phyloP scores from a whole-genome alignment of 2,113 vertebrate species.

The Tenrec ecaudatus region DNA sequence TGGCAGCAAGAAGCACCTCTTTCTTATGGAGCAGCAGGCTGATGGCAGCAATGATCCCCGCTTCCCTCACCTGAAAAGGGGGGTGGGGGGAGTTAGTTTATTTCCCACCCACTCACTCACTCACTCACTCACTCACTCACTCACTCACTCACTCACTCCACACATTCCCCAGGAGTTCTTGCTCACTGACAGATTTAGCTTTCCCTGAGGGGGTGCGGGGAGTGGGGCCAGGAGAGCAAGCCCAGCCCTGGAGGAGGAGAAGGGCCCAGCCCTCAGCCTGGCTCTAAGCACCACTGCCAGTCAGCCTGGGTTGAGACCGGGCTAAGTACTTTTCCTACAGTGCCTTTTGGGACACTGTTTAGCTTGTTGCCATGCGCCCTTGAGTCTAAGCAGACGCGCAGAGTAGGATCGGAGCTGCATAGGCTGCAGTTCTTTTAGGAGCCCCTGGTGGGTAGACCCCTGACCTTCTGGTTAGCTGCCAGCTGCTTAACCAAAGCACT shows the following conservation, averaged over 20 bases:
- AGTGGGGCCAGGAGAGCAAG: rapidly evolving
- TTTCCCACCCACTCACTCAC: neutral
- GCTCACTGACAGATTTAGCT: neutral
- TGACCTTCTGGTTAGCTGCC: neutral
- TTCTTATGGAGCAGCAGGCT: neutral
- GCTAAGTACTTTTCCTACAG: neutral
- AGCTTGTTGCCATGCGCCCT: neutral
- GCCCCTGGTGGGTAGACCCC: neutral
- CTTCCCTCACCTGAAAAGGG: neutral
- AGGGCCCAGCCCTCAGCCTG: neutral
- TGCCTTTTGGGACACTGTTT: neutral
- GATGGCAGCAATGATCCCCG: neutral
- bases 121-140: neutral
- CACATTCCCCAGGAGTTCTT: rapidly evolving
- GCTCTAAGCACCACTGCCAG: neutral
- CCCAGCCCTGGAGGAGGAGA: neutral
- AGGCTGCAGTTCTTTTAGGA: neutral
- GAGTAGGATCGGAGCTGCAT: neutral
- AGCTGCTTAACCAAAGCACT: neutral
- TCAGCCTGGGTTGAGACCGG: neutral
- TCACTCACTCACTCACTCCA: neutral
- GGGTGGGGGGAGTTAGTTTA: neutral
- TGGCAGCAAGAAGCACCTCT: neutral
- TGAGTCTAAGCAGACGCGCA: neutral
- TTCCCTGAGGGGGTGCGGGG: neutral